Evolutionary conservation across 2,113 vertebrate species (phyloP).

Genomic region (Eurypyga helias): DNA sequence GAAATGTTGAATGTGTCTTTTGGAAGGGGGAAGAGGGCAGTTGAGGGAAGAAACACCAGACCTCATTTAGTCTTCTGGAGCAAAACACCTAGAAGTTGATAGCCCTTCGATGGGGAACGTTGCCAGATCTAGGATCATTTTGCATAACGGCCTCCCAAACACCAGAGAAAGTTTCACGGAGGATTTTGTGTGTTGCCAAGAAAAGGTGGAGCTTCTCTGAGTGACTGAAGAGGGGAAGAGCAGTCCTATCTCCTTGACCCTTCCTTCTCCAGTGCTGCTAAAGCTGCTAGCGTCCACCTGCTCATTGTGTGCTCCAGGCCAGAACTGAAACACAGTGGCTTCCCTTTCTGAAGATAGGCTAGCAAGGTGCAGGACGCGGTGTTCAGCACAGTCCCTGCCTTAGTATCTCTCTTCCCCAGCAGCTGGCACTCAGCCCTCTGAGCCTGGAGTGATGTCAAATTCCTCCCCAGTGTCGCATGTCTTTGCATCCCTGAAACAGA

Average conservation of each 20-base stretch:
- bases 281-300: neutral
- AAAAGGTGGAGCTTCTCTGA: neutral
- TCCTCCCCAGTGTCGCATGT: neutral
- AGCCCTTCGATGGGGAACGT: neutral
- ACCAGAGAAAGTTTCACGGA: neutral
- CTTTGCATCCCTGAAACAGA: constrained; percentile 1
- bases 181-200: neutral
- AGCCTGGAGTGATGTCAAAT: constrained; percentile 8
- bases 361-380: neutral
- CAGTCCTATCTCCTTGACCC: neutral
- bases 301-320: neutral
- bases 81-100: neutral
- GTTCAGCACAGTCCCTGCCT: neutral
- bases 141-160: neutral
- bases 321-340: neutral
- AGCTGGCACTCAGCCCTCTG: constrained; percentile 18
- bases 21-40: neutral
- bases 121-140: neutral
- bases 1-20: neutral
- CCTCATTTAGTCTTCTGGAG: neutral
- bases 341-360: neutral
- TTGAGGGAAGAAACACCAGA: neutral
- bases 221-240: neutral
- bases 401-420: neutral
- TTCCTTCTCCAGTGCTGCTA: neutral